A percentile compares a stretch with the other conserved stretches of the same genome.
Conservation (phyloP, 1,140 invertebrate genomes). For the Saccostrea glomerata region DNA sequence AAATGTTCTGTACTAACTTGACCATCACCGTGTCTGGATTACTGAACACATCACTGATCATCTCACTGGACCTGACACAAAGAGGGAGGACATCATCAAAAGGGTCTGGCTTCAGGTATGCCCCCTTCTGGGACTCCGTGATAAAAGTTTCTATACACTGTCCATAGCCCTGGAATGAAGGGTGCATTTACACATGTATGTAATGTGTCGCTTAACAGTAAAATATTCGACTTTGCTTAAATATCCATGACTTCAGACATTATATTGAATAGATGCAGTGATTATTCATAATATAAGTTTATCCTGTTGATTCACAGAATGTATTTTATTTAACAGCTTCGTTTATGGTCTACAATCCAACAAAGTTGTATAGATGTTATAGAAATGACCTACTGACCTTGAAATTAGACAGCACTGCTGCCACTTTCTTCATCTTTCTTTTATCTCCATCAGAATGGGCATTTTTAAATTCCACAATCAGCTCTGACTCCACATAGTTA, state of each 20-base stretch:
- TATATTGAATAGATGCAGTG: too few species aligned
- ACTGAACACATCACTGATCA: slow-evolving; percentile 96
- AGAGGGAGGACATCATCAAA: slow-evolving; percentile 94
- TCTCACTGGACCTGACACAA: slow-evolving; percentile 92
- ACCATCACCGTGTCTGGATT: slow-evolving; percentile 98
- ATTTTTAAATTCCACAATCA: slow-evolving; percentile 97
- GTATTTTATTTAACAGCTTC: too few species aligned
- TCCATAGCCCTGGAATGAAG: slow-evolving; percentile 86
- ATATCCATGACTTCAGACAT: too few species aligned
- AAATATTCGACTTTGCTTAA: too few species aligned
- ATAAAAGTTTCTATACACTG: slow-evolving; percentile 98
- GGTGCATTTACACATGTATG: neutral
- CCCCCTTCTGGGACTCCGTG: slow-evolving; percentile 95
- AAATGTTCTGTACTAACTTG: slow-evolving; percentile 98
- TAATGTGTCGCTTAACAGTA: too few species aligned
- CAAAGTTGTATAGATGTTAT: too few species aligned
- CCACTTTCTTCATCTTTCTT: slow-evolving; percentile 94
- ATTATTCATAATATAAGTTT: too few species aligned
- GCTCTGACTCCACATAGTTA: slow-evolving; percentile 93
- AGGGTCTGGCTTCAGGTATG: slow-evolving; percentile 89
- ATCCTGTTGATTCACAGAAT: too few species aligned
- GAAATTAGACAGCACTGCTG: slow-evolving; percentile 94
- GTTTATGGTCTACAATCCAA: too few species aligned
- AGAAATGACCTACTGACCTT: slow-evolving; percentile 81
- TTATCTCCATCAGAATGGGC: slow-evolving; percentile 91